phyloP scores from a whole-genome alignment of 2,888 invertebrate species.

The Copidosoma aretas region DNA sequence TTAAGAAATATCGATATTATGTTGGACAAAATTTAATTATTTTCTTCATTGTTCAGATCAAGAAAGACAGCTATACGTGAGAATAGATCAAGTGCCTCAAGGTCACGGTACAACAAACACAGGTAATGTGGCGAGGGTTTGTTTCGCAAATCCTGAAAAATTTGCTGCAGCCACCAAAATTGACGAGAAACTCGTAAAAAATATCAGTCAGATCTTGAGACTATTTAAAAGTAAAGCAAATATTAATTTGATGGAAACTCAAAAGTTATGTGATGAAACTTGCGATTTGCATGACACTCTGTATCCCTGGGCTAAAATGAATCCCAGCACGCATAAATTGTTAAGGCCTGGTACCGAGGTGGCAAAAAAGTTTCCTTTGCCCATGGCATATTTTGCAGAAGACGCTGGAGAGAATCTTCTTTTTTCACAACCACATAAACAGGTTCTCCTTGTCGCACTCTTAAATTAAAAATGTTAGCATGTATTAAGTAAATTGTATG shows the following conservation, averaged over 20 bases:
- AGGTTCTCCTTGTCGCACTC: too few relatives aligned
- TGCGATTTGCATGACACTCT: background rate
- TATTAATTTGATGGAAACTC: background rate
- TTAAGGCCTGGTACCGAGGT: too few relatives aligned
- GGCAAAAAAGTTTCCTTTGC: too few relatives aligned
- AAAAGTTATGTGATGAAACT: background rate
- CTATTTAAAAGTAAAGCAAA: background rate
- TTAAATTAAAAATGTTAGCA: too few relatives aligned
- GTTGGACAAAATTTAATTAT: too few relatives aligned
- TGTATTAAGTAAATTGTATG: too few relatives aligned
- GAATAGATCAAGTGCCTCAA: conserved; percentile 9
- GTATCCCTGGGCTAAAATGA: background rate
- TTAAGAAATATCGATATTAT: too few relatives aligned
- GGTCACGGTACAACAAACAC: conserved; percentile 13
- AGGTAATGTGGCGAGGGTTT: conserved; percentile 8
- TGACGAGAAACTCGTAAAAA: background rate
- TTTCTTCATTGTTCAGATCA: too few relatives aligned
- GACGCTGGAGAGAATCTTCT: too few relatives aligned
- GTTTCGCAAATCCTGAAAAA: conserved; percentile 7
- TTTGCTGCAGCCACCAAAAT: conserved; percentile 11
- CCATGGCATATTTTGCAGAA: too few relatives aligned
- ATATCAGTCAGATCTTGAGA: background rate
- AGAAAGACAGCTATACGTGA: background rate
- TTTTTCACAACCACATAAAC: too few relatives aligned
- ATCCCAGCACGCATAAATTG: background rate